These are phyloP conservation scores for Leucophenga maculata DNA, from an alignment of 2,888 invertebrate species.

Conservation along the genomic window DNA sequence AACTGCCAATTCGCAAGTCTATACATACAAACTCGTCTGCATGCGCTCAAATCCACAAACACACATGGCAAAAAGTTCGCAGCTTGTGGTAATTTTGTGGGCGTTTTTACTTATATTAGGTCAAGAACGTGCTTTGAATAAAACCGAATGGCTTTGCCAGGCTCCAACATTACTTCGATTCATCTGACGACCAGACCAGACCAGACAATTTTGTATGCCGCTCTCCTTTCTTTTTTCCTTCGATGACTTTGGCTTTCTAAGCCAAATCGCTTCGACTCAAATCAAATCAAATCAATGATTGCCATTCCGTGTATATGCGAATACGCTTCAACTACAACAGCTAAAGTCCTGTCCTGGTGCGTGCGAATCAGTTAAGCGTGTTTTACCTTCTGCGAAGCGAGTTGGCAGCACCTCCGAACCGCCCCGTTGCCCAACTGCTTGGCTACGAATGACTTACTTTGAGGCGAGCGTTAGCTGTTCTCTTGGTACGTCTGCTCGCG, in stretches of 20 bases:
- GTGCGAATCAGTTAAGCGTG: conserved; percentile 54
- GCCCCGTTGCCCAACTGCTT: conserved; percentile 16
- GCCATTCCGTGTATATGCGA: conserved; percentile 29
- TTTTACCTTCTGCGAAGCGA: conserved; percentile 50
- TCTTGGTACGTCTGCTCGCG: conserved; percentile 27
- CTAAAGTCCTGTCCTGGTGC: conserved; percentile 45
- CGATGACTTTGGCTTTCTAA: conserved; percentile 48
- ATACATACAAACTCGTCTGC: conserved; percentile 19
- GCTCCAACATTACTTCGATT: background rate
- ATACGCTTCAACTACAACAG: conserved; percentile 33
- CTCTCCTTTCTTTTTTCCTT: conserved; percentile 1
- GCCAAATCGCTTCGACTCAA: conserved; percentile 46
- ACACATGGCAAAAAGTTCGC: conserved; percentile 50
- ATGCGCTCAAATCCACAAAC: background rate
- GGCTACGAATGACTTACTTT: conserved; percentile 7
- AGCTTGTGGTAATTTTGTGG: conserved; percentile 71
- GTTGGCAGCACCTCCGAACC: conserved; percentile 34
- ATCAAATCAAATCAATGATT: conserved; percentile 37
- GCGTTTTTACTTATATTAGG: conserved; percentile 69
- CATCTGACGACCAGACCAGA: too few species aligned
- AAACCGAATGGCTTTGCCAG: conserved; percentile 29
- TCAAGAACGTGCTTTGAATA: conserved; percentile 71
- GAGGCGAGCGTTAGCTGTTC: conserved; percentile 17
- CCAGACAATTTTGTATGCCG: background rate
- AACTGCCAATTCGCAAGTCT: conserved; percentile 18